A percentile compares a stretch with the other conserved stretches of the same genome.
phyloP scores from a whole-genome alignment of 1,140 invertebrate genomes.

The Cherax quadricarinatus region DNA sequence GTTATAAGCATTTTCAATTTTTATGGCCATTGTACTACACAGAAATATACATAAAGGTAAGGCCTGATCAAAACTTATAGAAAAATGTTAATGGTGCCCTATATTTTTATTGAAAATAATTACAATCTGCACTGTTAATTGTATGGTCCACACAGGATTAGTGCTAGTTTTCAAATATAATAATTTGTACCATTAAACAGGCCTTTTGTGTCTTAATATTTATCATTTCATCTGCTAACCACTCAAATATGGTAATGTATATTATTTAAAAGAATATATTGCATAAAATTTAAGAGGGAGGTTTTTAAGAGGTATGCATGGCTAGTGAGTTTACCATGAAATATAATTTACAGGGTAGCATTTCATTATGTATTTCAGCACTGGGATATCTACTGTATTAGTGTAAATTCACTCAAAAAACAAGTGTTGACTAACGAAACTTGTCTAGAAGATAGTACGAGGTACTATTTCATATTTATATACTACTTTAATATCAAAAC shows the following conservation, averaged over 20 bases:
- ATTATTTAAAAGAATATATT: background rate
- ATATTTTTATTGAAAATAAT: background rate
- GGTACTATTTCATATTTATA: background rate
- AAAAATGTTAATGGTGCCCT: background rate
- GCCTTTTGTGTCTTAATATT: background rate
- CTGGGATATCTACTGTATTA: background rate
- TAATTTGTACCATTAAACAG: background rate
- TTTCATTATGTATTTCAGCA: background rate
- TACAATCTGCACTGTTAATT: background rate
- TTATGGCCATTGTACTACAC: background rate
- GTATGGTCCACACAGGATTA: no score
- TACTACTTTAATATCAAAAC: background rate
- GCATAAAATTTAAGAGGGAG: background rate
- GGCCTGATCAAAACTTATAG: background rate
- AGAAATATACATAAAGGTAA: background rate
- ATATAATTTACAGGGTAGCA: background rate
- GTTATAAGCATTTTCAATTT: background rate
- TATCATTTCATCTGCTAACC: background rate
- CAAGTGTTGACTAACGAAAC: background rate
- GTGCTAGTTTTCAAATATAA: no score
- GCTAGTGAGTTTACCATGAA: background rate
- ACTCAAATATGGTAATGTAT: background rate
- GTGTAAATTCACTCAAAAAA: background rate
- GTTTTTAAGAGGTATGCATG: background rate
- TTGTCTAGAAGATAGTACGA: background rate